These are phyloP conservation scores for Sceloporus undulatus DNA, from an alignment of 2,113 vertebrate genomes.

Conservation along the genomic window DNA sequence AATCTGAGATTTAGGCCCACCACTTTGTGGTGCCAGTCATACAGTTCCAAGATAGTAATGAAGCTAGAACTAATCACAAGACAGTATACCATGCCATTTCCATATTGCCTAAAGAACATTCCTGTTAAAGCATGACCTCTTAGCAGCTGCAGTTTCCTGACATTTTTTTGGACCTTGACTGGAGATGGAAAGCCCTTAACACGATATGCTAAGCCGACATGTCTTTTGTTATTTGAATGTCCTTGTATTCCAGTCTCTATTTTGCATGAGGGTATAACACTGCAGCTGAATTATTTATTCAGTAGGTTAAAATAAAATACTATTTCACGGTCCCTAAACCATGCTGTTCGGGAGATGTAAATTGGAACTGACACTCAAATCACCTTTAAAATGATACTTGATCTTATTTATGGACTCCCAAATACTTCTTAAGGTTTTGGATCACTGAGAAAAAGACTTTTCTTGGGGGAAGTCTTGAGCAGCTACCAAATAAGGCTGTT, in stretches of 20 bases:
- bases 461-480: constrained; percentile 8
- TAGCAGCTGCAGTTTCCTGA: background rate
- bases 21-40: too few relatives aligned
- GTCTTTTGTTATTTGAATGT: background rate
- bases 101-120: background rate
- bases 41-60: background rate
- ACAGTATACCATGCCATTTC: background rate
- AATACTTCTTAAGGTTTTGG: background rate
- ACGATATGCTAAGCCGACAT: background rate
- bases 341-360: background rate
- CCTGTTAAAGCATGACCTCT: background rate
- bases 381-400: constrained; percentile 19
- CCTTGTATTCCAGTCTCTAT: background rate
- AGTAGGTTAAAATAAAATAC: constrained; percentile 7
- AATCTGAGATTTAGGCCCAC: too few relatives aligned
- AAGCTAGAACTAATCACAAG: background rate
- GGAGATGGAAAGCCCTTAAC: background rate
- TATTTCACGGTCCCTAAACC: constrained; percentile 2
- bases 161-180: background rate
- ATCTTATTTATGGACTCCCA: constrained; percentile 9
- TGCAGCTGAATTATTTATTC: background rate
- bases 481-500: constrained; percentile 55
- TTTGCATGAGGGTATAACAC: constrained; percentile 15
- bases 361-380: constrained; percentile 18
- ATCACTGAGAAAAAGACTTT: background rate